Evolutionary conservation across 64 coral and sea anemone species (phyloP).

Genomic region (Anthopleura sola): DNA sequence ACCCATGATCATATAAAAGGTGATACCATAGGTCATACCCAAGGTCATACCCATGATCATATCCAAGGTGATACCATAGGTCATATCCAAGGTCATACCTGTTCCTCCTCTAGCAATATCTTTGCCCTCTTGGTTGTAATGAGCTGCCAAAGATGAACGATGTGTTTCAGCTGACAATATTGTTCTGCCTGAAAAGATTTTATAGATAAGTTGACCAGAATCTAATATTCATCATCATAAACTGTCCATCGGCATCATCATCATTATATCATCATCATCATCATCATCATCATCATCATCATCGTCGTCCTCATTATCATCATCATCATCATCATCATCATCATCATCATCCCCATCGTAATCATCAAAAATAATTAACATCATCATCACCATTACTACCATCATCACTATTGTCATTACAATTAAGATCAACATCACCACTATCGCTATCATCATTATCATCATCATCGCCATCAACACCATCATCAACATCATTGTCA

Average conservation of each 20-base stretch:
- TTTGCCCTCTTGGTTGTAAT: slow-evolving; percentile 47
- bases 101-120: background rate
- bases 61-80: too few species aligned
- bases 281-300: background rate
- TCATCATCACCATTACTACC: background rate
- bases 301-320: background rate
- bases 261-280: background rate
- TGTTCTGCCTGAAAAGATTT: slow-evolving; percentile 50
- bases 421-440: background rate
- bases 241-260: background rate
- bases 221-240: background rate
- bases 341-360: background rate
- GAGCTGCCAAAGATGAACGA: slow-evolving; percentile 56
- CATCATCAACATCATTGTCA: background rate
- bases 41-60: too few species aligned
- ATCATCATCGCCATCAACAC: background rate
- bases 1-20: too few species aligned
- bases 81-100: slow-evolving; percentile 24
- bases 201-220: background rate
- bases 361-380: background rate
- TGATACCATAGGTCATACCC: too few species aligned
- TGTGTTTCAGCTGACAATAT: slow-evolving; percentile 66
- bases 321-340: background rate
- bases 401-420: background rate
- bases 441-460: too few species aligned